Conservation (phyloP, 2,113 vertebrate species). For the Dryoscopus gambensis region DNA sequence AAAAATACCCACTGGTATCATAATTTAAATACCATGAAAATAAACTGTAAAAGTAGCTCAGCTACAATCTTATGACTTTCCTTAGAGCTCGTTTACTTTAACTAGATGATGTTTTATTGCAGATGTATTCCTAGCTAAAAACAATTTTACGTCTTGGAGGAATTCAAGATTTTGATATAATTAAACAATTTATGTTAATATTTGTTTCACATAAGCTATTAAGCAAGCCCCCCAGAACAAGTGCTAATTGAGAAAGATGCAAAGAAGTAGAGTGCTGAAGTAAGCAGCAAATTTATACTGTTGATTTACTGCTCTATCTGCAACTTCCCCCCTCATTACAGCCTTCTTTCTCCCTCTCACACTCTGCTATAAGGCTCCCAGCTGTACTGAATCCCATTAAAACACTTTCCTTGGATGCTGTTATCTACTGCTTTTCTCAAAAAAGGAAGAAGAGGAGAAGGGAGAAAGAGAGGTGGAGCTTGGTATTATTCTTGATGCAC, state of each 20-base stretch:
- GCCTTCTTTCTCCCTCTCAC: neutral
- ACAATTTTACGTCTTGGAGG: conserved; percentile 71
- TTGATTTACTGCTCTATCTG: conserved; percentile 42
- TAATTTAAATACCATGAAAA: conserved; percentile 83
- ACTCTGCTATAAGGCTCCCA: conserved; percentile 38
- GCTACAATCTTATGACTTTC: conserved; percentile 69
- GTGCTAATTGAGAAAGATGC: conserved; percentile 66
- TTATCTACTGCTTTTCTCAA: conserved; percentile 17
- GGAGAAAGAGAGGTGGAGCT: neutral
- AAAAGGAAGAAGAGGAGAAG: neutral
- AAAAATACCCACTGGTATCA: conserved; percentile 83
- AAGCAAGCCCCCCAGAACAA: conserved; percentile 66
- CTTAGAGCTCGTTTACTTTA: conserved; percentile 67
- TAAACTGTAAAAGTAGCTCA: conserved; percentile 76
- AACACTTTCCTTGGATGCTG: conserved; percentile 18
- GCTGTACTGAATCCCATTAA: conserved; percentile 48
- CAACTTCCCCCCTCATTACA: conserved; percentile 24
- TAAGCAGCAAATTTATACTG: conserved; percentile 38
- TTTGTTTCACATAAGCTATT: conserved; percentile 74
- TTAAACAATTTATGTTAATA: conserved; percentile 78
- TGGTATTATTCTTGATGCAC: neutral
- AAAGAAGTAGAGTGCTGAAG: conserved; percentile 57
- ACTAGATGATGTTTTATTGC: conserved; percentile 68
- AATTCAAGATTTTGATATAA: conserved; percentile 70
- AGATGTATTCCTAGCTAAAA: conserved; percentile 60